Percentiles rank a stretch among this genome's conserved stretches.
phyloP scores from a whole-genome alignment of 2,888 invertebrate genomes.

The Aspidiotus rigidus region DNA sequence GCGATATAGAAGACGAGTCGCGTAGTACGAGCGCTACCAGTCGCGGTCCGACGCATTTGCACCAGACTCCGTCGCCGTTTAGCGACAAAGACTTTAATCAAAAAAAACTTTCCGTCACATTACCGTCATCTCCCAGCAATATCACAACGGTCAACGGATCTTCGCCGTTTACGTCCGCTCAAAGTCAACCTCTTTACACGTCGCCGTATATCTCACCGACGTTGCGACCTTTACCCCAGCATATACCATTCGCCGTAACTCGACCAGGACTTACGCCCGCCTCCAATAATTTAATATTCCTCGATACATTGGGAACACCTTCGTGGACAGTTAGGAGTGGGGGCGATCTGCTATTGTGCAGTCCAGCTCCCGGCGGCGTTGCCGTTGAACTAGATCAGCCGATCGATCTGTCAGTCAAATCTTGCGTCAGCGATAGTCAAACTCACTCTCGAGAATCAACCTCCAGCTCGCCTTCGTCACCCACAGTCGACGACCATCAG shows the following conservation, averaged over 20 bases:
- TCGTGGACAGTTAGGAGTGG: constrained; percentile 39
- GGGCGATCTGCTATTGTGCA: constrained; percentile 44
- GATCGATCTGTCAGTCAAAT: constrained; percentile 45
- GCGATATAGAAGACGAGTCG: constrained; percentile 58
- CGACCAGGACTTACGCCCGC: constrained; percentile 38
- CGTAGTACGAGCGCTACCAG: constrained; percentile 52
- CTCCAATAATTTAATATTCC: constrained; percentile 41
- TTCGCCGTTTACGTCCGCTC: constrained; percentile 33
- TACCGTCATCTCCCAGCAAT: constrained; percentile 20
- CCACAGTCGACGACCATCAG: not conserved
- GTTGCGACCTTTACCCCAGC: constrained; percentile 27
- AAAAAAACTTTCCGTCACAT: constrained; percentile 22
- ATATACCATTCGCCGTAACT: constrained; percentile 35
- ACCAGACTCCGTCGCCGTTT: constrained; percentile 41
- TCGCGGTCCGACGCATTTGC: constrained; percentile 50
- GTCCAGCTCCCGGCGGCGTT: constrained; percentile 44
- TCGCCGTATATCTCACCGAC: constrained; percentile 34
- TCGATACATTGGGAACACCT: constrained; percentile 37
- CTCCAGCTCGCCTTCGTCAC: constrained; percentile 9
- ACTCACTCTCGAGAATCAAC: constrained; percentile 11
- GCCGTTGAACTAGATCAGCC: constrained; percentile 47
- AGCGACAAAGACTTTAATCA: constrained; percentile 42
- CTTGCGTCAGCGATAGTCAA: constrained; percentile 20
- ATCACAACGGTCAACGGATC: not conserved
- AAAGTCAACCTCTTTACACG: constrained; percentile 25